These are phyloP conservation scores for Chaenocephalus aceratus DNA, from an alignment of 2,113 vertebrate genomes.

Conservation along the genomic window DNA sequence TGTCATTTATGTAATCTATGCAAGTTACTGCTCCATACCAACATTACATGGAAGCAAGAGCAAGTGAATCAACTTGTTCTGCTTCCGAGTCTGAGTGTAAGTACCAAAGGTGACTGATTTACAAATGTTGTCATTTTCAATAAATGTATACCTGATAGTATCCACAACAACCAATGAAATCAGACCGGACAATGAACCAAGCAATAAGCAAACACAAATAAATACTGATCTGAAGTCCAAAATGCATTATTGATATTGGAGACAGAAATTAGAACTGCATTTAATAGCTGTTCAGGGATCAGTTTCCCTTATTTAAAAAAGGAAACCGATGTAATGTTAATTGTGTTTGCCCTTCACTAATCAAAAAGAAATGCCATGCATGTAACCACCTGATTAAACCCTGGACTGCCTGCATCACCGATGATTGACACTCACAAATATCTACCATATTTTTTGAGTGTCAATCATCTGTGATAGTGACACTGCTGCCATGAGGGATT, in stretches of 20 bases:
- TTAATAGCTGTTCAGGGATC: neutral
- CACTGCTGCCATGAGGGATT: neutral
- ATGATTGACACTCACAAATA: neutral
- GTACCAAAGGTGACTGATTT: neutral
- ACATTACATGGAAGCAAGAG: neutral
- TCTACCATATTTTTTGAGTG: too few species aligned
- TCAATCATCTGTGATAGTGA: neutral
- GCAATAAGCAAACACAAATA: neutral
- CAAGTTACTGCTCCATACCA: neutral
- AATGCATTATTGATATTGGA: neutral
- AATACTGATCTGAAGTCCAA: neutral
- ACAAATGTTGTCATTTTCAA: neutral
- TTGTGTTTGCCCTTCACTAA: neutral
- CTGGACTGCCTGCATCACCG: neutral
- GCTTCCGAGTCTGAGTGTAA: neutral
- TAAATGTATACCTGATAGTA: neutral
- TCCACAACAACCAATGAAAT: neutral
- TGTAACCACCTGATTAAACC: neutral
- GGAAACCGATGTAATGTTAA: neutral
- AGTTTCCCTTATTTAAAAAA: neutral
- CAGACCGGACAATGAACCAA: neutral
- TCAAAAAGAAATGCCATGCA: neutral
- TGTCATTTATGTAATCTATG: neutral
- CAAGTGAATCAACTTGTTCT: neutral
- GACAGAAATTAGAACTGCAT: neutral